Evolutionary conservation across 2,113 vertebrate species (phyloP).

Genomic region (Cardinalis cardinalis): DNA sequence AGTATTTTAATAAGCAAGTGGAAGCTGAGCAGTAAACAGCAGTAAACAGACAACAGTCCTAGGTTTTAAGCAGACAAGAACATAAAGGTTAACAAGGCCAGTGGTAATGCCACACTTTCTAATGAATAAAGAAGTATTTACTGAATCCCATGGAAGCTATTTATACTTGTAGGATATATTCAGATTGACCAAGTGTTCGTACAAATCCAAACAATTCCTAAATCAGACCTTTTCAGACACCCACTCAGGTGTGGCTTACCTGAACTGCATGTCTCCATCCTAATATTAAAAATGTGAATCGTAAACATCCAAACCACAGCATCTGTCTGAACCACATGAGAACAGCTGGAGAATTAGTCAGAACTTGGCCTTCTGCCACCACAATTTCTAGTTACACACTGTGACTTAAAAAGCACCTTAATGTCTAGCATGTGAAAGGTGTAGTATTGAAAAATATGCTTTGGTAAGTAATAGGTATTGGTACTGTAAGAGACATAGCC

Average conservation of each 20-base stretch:
- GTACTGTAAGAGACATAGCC: neutral
- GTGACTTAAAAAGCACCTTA: constrained; percentile 29
- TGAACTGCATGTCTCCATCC: neutral
- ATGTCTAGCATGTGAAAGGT: neutral
- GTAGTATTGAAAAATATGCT: neutral
- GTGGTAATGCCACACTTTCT: neutral
- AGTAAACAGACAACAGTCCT: neutral
- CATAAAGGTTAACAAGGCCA: neutral
- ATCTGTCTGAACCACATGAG: constrained; percentile 50
- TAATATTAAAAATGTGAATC: constrained; percentile 61
- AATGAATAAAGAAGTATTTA: constrained; percentile 39
- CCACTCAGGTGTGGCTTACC: constrained; percentile 20
- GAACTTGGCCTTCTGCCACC: constrained; percentile 48
- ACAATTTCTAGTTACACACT: neutral
- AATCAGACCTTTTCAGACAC: constrained; percentile 7
- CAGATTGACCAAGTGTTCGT: constrained; percentile 9
- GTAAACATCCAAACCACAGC: constrained; percentile 28
- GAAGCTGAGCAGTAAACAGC: neutral
- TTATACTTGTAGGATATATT: constrained; percentile 35
- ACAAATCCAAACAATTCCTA: constrained; percentile 41
- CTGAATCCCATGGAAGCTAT: neutral
- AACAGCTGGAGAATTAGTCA: constrained; percentile 61
- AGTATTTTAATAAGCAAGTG: neutral
- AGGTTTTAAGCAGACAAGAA: neutral
- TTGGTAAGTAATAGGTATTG: neutral